Base-by-base conservation (phyloP, 1,140 invertebrate species). In the Diorhabda sublineata region DNA sequence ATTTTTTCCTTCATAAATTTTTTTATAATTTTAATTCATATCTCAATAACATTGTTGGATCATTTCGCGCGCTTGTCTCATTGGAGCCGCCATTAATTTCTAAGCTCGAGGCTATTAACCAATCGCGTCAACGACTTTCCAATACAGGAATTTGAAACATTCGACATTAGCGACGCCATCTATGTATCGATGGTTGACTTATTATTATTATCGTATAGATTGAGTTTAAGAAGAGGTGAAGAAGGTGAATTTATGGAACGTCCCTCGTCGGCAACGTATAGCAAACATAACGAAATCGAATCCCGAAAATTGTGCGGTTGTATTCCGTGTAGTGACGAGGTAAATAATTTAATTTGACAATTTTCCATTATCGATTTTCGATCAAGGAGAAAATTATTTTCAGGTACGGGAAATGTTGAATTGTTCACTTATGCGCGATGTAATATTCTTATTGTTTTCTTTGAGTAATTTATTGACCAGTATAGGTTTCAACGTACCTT, bases 401-500 rank as follows among this genome's bases (percentile, higher is more conserved):
- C 47, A 52, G 47, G 47, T 97, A 45, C 84, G 83, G 45, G 88
- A 94, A 82, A 94, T 97, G 91, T 85, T 97, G 69, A 92, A 97
- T 77, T 84, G 97, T 61, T 88, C 87, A 6, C 82, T 98, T 42
- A 84, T 98, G 0, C 88, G 88, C 68, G 92, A 98, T 82, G 87
- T 89, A 3, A 85, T 97, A 70, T 98, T 98, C 79, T 84, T 98
- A 66, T 82, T 98, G 63, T 98, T 98, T 82, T 90, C 90, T 41
- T 67, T 95, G 45, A 98, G 95, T 42, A 98, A 99, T 82, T 97
- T 98, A 79, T 89, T 95, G 76, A 98, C 96, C 5, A 96, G 93
- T 78, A 92, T 99, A 74, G 97, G 97, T 45, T 99, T 97, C 84
- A 96, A 98, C 81, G 90, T 97, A 76, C 97, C 97, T 66, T 94